Evolutionary conservation across 37 sponge, comb jelly and placozoan species (phyloP), one percentile per base, ranked within the genome.

Genomic region (Theonella swinhoei): DNA sequence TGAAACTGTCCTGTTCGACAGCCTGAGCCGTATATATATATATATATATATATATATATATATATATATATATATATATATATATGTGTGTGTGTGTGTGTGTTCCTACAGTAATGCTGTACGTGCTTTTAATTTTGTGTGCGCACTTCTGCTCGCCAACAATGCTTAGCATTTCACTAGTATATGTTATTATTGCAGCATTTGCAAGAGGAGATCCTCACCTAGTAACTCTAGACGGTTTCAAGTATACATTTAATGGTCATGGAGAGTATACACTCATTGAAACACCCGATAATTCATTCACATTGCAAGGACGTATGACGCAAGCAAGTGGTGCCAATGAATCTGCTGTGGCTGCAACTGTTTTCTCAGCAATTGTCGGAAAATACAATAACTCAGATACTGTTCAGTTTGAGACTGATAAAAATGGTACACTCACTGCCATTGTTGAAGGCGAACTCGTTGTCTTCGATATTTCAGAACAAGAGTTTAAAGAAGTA

Each of bases 211-310:
- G 84, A 39, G 84, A 83, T 35, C 84, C 76, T 62, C 84, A 83
- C 36, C 25, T 83, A 35, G 76, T 83, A 23, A 59, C 84, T 24
- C 76, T 83, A 26, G 84, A 83, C 64, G 76, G 75, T 17, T 29
- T 37, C 32, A 74, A 75, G 76, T 83, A 83, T 54, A 83, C 84
- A 3, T 83, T 83, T 33, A 83, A 83, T 83, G 84, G 84, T 23
- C 35, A 83, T 23, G 84, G 84, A 34, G 84, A 83, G 43, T 83
- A 64, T 36, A 63, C 64, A 0, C 54, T 83, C 28, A 72, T 83
- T 40, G 67, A 62, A 36, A 72, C 84, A 62, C 39, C 61, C 0
- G 75, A 83, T 63, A 67, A 74, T 47, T 24, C 39, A 4, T 72
- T 83, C 66, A 83, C 72, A 4, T 24, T 83, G 41, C 84, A 83